Percentiles rank a stretch among this genome's conserved stretches.
Evolutionary conservation across 2,113 vertebrate species (phyloP).

Genomic region (Clarias batrachus): DNA sequence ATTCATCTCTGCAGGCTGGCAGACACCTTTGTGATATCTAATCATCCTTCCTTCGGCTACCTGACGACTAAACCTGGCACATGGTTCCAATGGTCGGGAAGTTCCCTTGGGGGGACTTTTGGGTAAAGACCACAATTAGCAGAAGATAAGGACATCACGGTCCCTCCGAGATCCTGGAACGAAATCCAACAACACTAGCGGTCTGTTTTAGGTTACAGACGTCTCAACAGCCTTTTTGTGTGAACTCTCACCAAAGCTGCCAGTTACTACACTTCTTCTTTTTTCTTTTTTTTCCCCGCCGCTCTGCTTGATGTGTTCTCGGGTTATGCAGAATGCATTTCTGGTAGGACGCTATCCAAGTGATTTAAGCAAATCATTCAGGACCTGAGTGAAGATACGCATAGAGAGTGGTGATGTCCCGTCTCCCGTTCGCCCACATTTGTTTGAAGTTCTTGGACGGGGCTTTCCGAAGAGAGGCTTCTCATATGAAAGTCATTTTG

Average conservation of each 20-base stretch:
- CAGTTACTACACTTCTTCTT: constrained; percentile 47
- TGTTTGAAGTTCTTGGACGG: constrained; percentile 35
- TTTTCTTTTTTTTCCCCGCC: too few relatives aligned
- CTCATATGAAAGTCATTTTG: constrained; percentile 61
- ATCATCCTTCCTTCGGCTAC: not conserved
- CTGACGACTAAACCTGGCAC: constrained; percentile 2
- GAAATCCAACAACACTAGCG: constrained; percentile 63
- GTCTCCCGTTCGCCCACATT: constrained; percentile 33
- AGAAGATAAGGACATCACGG: constrained; percentile 67
- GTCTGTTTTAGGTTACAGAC: constrained; percentile 57
- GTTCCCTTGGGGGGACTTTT: constrained; percentile 63
- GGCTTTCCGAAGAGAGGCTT: constrained; percentile 48
- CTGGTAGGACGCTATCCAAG: constrained; percentile 56
- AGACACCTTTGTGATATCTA: constrained; percentile 12
- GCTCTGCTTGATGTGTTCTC: constrained; percentile 53
- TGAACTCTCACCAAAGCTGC: constrained; percentile 41
- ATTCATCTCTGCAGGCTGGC: not conserved
- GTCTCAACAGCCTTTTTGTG: constrained; percentile 50
- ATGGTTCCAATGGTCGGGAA: constrained; percentile 50
- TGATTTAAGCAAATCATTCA: constrained; percentile 55
- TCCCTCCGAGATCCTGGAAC: constrained; percentile 58
- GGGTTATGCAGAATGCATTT: constrained; percentile 45
- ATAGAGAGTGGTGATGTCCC: constrained; percentile 7
- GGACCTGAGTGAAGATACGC: constrained; percentile 23
- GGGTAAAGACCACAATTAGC: constrained; percentile 70